Evolutionary conservation across 2,113 vertebrate species (phyloP).

Genomic region (Pomatorhinus ruficollis): DNA sequence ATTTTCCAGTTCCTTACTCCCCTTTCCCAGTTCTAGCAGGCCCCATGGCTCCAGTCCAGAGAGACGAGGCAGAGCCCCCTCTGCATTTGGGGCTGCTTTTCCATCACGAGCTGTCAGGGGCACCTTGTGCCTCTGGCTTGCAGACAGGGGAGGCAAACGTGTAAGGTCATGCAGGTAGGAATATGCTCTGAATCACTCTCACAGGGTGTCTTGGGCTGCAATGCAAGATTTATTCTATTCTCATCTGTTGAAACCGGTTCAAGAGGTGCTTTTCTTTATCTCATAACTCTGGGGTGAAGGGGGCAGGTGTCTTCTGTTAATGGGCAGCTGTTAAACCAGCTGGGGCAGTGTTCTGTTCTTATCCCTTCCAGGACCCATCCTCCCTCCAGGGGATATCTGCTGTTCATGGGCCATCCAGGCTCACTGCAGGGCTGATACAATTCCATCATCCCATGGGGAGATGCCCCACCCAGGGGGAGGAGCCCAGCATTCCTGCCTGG

Average conservation of each 20-base stretch:
- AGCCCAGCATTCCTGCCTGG: no score
- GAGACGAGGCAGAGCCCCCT: not conserved
- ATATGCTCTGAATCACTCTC: not conserved
- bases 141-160: not conserved
- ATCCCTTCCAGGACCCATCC: not conserved
- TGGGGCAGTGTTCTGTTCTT: not conserved
- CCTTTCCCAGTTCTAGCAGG: constrained; percentile 30
- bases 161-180: not conserved
- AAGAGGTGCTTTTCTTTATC: not conserved
- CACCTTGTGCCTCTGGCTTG: not conserved
- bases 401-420: not conserved
- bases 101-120: not conserved
- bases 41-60: constrained; percentile 9
- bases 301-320: not conserved
- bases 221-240: not conserved
- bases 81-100: not conserved
- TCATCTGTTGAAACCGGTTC: not conserved
- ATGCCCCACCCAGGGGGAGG: no score
- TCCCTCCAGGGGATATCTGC: no score
- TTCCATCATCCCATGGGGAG: not conserved
- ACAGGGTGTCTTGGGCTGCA: not conserved
- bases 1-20: constrained; percentile 24
- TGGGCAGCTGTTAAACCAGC: not conserved
- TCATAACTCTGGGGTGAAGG: not conserved
- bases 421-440: not conserved